phyloP scores from a whole-genome alignment of 2,797 vertebrate genomes.

The Arrhamphus sclerolepis region DNA sequence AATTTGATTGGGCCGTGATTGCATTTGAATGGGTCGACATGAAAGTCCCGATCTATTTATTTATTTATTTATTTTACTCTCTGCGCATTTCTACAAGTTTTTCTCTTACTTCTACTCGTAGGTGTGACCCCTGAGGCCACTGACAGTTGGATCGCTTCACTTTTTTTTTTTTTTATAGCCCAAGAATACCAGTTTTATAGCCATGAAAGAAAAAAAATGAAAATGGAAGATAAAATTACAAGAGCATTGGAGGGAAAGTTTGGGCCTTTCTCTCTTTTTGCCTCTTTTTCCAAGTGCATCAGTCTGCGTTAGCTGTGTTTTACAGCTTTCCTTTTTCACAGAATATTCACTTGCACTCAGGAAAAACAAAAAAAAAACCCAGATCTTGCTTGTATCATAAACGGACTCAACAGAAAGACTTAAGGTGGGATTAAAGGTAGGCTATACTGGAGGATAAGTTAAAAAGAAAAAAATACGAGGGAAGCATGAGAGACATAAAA shows the following conservation, averaged over 20 bases:
- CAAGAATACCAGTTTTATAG: neutral
- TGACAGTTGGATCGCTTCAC: slow-evolving; percentile 63
- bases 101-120: slow-evolving; percentile 19
- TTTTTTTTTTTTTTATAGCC: slow-evolving; percentile 27
- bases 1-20: slow-evolving; percentile 85
- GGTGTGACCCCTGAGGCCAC: slow-evolving; percentile 70
- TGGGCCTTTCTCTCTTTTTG: no score
- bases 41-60: slow-evolving; percentile 86
- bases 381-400: slow-evolving; percentile 40
- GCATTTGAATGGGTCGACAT: slow-evolving; percentile 83
- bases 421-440: no score
- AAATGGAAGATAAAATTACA: no score
- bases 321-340: slow-evolving; percentile 50
- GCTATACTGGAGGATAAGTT: slow-evolving; percentile 19
- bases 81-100: slow-evolving; percentile 33
- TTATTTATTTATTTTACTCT: slow-evolving; percentile 34
- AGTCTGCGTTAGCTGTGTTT: slow-evolving; percentile 12
- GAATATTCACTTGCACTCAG: slow-evolving; percentile 74
- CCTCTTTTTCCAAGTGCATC: no score
- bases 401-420: no score
- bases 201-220: no score
- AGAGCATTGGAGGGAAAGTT: no score
- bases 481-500: slow-evolving; percentile 21
- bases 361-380: slow-evolving; percentile 62
- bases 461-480: slow-evolving; percentile 11